Conservation (phyloP, 2,797 vertebrate genomes). For the Todus mexicanus region DNA sequence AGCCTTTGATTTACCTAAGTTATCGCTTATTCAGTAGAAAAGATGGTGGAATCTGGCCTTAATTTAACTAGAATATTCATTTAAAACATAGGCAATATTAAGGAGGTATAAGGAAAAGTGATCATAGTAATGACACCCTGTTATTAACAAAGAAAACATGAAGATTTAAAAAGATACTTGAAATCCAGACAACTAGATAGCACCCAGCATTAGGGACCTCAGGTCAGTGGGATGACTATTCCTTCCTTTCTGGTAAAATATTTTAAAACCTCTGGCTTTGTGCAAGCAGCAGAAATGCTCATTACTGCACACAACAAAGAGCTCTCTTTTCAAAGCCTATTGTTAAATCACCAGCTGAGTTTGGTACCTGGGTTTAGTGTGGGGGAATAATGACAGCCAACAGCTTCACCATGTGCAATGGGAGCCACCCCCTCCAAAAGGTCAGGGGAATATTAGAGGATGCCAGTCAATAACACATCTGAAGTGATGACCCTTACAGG, state of each 20-base stretch:
- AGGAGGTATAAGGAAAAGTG: background rate
- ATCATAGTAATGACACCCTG: background rate
- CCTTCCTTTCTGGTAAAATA: background rate
- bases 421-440: background rate
- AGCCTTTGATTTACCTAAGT: background rate
- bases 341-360: background rate
- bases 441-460: background rate
- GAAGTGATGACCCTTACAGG: background rate
- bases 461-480: background rate
- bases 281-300: background rate
- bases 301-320: background rate
- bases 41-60: background rate
- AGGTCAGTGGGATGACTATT: background rate
- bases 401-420: background rate
- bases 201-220: background rate
- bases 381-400: background rate
- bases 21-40: background rate
- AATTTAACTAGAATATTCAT: background rate
- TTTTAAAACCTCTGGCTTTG: constrained; percentile 9
- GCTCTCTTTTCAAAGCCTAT: background rate
- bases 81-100: background rate
- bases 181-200: background rate
- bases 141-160: background rate
- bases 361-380: background rate
- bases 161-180: background rate